Conservation (phyloP, 2,113 vertebrate genomes). For the Vimba vimba region DNA sequence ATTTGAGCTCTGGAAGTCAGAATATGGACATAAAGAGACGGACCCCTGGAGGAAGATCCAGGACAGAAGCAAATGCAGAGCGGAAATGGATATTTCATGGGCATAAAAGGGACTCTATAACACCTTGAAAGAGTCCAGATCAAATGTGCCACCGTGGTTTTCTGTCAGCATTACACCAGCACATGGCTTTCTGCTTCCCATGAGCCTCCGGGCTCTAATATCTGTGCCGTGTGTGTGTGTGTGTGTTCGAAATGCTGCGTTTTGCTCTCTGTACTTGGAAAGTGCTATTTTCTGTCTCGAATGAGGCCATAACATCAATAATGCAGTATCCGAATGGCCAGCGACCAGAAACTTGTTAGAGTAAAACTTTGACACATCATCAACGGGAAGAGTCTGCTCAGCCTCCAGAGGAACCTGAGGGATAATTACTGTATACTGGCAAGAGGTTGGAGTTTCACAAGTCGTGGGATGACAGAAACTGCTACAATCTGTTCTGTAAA, state of each 20-base stretch:
- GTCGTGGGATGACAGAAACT: slow-evolving; percentile 6
- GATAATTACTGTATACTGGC: slow-evolving; percentile 39
- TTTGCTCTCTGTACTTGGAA: slow-evolving; percentile 55
- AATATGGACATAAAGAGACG: slow-evolving; percentile 28
- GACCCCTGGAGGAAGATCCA: slow-evolving; percentile 6
- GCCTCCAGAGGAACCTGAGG: slow-evolving; percentile 50
- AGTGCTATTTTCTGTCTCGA: slow-evolving; percentile 51
- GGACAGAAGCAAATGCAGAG: slow-evolving; percentile 11
- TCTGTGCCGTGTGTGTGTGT: slow-evolving; percentile 5
- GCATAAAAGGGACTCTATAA: slow-evolving; percentile 17
- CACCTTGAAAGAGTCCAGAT: slow-evolving; percentile 38
- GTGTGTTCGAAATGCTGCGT: not conserved
- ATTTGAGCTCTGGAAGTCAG: slow-evolving; percentile 38
- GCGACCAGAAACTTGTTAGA: slow-evolving; percentile 49
- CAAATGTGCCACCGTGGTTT: not conserved
- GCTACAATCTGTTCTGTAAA: slow-evolving; percentile 21
- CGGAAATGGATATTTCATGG: slow-evolving; percentile 24
- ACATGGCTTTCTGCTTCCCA: not conserved
- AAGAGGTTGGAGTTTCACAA: slow-evolving; percentile 35
- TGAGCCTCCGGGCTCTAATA: not conserved
- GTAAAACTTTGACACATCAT: slow-evolving; percentile 50
- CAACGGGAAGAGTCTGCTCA: slow-evolving; percentile 31
- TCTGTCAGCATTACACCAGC: not conserved
- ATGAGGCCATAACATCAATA: slow-evolving; percentile 59
- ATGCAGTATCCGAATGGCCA: slow-evolving; percentile 51